These are phyloP conservation scores for Cassiopea andromeda DNA, from an alignment of 30 jellyfish, hydroid and myxozoan species.

Conservation along the genomic window DNA sequence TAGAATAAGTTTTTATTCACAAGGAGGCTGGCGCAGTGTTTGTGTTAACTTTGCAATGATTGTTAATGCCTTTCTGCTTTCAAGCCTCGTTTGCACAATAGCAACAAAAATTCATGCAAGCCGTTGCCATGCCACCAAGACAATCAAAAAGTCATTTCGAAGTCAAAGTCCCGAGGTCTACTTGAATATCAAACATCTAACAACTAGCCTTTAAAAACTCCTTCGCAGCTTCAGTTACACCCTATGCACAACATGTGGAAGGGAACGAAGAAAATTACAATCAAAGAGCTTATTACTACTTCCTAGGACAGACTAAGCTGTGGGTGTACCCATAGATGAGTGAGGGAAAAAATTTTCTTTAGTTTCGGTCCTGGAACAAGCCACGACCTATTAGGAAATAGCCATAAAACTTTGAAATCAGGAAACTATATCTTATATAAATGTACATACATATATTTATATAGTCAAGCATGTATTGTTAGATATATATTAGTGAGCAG, in stretches of 20 bases:
- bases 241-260: background rate
- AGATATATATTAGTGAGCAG: background rate
- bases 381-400: too few species aligned
- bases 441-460: too few species aligned
- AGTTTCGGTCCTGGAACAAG: too few species aligned
- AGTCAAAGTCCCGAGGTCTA: slow-evolving; percentile 58
- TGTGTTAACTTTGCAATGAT: slow-evolving; percentile 46
- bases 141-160: slow-evolving; percentile 43
- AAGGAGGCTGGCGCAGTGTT: slow-evolving; percentile 74
- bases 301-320: too few species aligned
- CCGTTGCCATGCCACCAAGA: slow-evolving; percentile 40
- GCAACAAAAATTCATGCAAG: slow-evolving; percentile 18
- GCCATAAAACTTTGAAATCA: too few species aligned
- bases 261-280: too few species aligned
- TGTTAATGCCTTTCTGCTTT: slow-evolving; percentile 8
- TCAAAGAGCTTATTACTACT: too few species aligned
- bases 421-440: too few species aligned
- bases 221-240: background rate
- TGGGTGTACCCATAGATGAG: too few species aligned
- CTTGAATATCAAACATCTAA: slow-evolving; percentile 50
- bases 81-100: slow-evolving; percentile 54
- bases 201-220: slow-evolving; percentile 24
- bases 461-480: too few species aligned
- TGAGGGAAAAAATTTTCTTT: too few species aligned
- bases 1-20: slow-evolving; percentile 13